Percentiles rank a stretch among this genome's conserved stretches.
These are phyloP conservation scores for Bombus impatiens DNA, from an alignment of 1,140 invertebrate species.

Conservation along the genomic window DNA sequence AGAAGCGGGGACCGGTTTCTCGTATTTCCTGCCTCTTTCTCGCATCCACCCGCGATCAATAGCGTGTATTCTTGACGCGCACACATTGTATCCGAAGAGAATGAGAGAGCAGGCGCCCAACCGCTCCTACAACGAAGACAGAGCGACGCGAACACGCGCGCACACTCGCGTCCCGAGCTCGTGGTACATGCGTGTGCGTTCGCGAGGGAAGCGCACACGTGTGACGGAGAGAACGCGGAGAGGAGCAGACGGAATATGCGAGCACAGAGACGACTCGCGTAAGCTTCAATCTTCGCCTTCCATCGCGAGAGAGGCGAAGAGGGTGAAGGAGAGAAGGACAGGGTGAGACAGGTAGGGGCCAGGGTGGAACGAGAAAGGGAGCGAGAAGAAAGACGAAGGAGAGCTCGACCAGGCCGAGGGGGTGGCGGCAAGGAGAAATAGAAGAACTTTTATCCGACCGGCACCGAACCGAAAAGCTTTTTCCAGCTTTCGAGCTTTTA, in stretches of 20 bases:
- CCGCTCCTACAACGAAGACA: background rate
- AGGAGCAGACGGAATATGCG: conserved; percentile 52
- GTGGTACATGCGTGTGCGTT: conserved; percentile 33
- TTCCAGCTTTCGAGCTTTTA: conserved; percentile 75
- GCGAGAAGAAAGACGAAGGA: conserved; percentile 42
- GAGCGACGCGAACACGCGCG: background rate
- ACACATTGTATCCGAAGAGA: conserved; percentile 73
- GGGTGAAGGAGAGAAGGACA: conserved; percentile 27
- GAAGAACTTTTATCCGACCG: conserved; percentile 73
- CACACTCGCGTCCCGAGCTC: conserved; percentile 1
- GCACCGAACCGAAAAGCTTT: conserved; percentile 69
- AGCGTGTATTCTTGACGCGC: conserved; percentile 77
- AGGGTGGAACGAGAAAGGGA: conserved; percentile 27
- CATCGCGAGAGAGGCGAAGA: conserved; percentile 39
- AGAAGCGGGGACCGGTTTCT: conserved; percentile 62
- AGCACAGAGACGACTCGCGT: conserved; percentile 58
- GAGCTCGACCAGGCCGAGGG: background rate
- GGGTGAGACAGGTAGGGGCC: conserved; percentile 24
- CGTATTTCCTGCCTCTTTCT: conserved; percentile 71
- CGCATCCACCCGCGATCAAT: conserved; percentile 76
- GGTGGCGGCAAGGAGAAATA: conserved; percentile 67
- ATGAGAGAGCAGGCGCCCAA: conserved; percentile 24
- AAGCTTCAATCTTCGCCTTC: conserved; percentile 67
- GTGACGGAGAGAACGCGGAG: conserved; percentile 17
- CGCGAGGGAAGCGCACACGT: conserved; percentile 28